These are phyloP conservation scores for Patella pellucida DNA, from an alignment of 2,888 invertebrate genomes.

Conservation along the genomic window DNA sequence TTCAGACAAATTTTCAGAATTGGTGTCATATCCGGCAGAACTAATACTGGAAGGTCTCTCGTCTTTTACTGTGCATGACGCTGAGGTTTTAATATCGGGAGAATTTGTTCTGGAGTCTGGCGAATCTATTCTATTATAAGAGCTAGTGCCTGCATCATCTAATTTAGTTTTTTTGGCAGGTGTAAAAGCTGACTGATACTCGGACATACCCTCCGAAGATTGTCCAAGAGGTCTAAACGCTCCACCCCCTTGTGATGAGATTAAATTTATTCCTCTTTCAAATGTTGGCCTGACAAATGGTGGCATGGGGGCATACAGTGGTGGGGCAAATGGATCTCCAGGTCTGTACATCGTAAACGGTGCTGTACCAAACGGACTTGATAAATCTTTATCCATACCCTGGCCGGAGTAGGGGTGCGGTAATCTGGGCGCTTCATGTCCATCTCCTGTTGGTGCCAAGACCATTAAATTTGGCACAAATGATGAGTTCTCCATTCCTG, in stretches of 20 bases:
- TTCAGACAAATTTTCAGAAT: slow-evolving; percentile 61
- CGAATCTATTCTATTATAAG: slow-evolving; percentile 3
- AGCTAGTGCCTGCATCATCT: slow-evolving; percentile 34
- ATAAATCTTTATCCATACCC: slow-evolving; percentile 51
- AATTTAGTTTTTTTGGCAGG: slow-evolving; percentile 61
- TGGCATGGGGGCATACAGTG: slow-evolving; percentile 60
- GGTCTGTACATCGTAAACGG: slow-evolving; percentile 61
- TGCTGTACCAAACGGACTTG: slow-evolving; percentile 47
- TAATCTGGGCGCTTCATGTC: slow-evolving; percentile 53
- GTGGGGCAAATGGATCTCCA: slow-evolving; percentile 63
- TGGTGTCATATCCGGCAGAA: slow-evolving; percentile 55
- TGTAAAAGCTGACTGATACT: slow-evolving; percentile 63
- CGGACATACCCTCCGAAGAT: slow-evolving; percentile 41
- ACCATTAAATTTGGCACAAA: slow-evolving; percentile 66
- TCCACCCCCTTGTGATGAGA: slow-evolving; percentile 52
- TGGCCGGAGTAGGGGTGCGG: slow-evolving; percentile 49
- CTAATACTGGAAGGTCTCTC: slow-evolving; percentile 61
- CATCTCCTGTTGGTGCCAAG: slow-evolving; percentile 62
- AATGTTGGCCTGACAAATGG: slow-evolving; percentile 56
- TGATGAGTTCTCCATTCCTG: slow-evolving; percentile 60
- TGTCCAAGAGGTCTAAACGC: slow-evolving; percentile 59
- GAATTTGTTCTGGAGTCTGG: slow-evolving; percentile 20
- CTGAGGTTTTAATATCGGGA: slow-evolving; percentile 10
- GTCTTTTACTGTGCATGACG: slow-evolving; percentile 45
- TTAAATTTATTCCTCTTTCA: slow-evolving; percentile 52